Percentiles rank a stretch among this genome's conserved stretches.
Evolutionary conservation across 1,140 invertebrate species (phyloP).

Genomic region (Atta texana): DNA sequence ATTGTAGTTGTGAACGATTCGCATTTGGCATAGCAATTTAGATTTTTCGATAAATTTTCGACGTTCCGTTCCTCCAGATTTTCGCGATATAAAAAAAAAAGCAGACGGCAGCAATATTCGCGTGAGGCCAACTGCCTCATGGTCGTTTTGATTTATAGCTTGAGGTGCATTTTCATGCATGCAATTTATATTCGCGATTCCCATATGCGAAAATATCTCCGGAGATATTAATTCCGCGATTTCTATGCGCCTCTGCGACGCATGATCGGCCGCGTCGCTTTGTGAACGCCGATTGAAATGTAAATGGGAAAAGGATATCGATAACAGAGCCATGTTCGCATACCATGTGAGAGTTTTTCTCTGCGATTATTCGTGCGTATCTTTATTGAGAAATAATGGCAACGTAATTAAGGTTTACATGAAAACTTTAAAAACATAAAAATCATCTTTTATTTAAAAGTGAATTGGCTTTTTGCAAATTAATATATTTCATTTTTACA

Average conservation of each 20-base stretch:
- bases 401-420: not conserved
- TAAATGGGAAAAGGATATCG: conserved; percentile 51
- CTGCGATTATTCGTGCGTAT: conserved; percentile 6
- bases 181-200: conserved; percentile 50
- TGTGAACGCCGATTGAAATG: conserved; percentile 56
- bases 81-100: not conserved
- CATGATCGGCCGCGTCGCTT: conserved; percentile 44
- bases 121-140: not conserved
- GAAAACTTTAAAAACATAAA: not conserved
- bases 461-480: too few species aligned
- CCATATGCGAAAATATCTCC: conserved; percentile 48
- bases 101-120: conserved; percentile 22
- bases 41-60: conserved; percentile 16
- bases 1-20: not conserved
- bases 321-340: conserved; percentile 25
- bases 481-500: not conserved
- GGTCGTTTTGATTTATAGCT: conserved; percentile 50
- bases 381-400: not conserved
- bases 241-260: conserved; percentile 44
- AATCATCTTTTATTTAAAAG: not conserved
- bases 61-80: conserved; percentile 23
- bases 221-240: conserved; percentile 55
- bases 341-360: not conserved
- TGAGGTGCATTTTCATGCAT: conserved; percentile 42
- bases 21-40: conserved; percentile 1